Base-by-base conservation (phyloP, 2,113 vertebrate genomes). In the Alosa alosa region DNA sequence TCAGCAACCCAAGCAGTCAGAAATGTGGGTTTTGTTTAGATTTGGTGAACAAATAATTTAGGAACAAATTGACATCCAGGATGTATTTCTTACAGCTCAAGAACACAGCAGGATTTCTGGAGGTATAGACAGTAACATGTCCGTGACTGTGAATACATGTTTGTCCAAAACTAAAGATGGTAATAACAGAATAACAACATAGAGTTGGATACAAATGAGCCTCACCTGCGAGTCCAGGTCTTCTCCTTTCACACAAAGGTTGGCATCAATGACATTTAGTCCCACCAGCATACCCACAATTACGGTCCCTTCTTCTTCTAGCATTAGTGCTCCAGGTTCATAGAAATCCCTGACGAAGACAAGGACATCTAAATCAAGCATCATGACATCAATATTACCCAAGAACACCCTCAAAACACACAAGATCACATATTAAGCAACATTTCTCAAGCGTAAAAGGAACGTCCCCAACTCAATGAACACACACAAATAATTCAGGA, bases 231-330 rank as follows among this genome's bases (percentile, higher is more conserved):
- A 97, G 93, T 99, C 98, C 86, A 99, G 94, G 91, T 99, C 97
- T 95, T 99, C 98, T 91, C 98, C 98, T 96, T 99, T 99, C 86
- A 99, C 96, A 91, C 98, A 99, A 46, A 99, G 96, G 89, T 99
- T 99, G 87, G 98, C 98, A 90, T 99, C 98, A 36, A 99, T 98
- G 83, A 99, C 96, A 5, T 99, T 99, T 87, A 99, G 96, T 49
- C 98, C 98, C 89, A 99, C 98, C 82, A 99, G 93, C 84, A 99
- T 96, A 18, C 98, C 98, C 0, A 96, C 97, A 81, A 99, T 97
- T 88, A 99, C 97, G 0, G 92, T 93, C n/a, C 98, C 98, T 91
- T 99, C 98, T 87, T 99, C 98, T 88, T 99, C 97, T 95, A 99
- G 91, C 96, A 99, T 95, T 81, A 99, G 20, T 0, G 98, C 97